These are phyloP conservation scores for Cerceris ruficornis DNA, from an alignment of 2,888 invertebrate species.

Conservation along the genomic window DNA sequence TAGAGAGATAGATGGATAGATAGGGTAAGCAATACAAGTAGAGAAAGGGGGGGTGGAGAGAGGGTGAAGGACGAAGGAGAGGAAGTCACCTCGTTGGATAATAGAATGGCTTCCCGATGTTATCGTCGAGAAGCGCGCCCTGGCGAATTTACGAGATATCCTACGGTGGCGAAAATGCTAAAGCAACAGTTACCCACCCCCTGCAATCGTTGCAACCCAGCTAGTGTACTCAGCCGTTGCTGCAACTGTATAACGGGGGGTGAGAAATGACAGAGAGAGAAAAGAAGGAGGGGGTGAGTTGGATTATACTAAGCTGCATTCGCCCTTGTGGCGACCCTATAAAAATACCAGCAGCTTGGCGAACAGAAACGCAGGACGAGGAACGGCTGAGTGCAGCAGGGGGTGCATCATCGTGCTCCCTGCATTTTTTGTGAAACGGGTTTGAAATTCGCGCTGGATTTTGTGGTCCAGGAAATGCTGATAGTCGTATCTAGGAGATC, in stretches of 20 bases:
- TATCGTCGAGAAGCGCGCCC: conserved; percentile 51
- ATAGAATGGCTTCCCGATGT: conserved; percentile 63
- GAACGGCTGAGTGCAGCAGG: background rate
- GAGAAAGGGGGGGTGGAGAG: background rate
- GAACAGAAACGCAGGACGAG: conserved; percentile 2
- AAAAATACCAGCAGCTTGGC: conserved; percentile 48
- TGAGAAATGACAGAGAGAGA: conserved; percentile 3
- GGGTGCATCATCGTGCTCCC: no score
- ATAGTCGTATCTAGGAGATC: no score
- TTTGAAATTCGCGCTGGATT: no score
- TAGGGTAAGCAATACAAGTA: no score
- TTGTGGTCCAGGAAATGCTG: no score
- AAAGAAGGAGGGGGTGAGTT: conserved; percentile 19
- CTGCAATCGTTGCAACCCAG: background rate
- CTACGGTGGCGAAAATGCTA: conserved; percentile 62
- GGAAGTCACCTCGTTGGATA: conserved; percentile 43
- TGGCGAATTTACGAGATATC: conserved; percentile 63
- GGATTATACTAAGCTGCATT: conserved; percentile 69
- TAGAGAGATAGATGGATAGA: no score
- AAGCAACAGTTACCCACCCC: conserved; percentile 61
- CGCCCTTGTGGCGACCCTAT: conserved; percentile 57
- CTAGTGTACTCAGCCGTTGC: conserved; percentile 14
- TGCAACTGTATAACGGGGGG: background rate
- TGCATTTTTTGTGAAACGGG: background rate
- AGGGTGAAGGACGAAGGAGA: conserved; percentile 2